Conservation (phyloP, 2,888 invertebrate genomes). For the Stegana nigrithorax region DNA sequence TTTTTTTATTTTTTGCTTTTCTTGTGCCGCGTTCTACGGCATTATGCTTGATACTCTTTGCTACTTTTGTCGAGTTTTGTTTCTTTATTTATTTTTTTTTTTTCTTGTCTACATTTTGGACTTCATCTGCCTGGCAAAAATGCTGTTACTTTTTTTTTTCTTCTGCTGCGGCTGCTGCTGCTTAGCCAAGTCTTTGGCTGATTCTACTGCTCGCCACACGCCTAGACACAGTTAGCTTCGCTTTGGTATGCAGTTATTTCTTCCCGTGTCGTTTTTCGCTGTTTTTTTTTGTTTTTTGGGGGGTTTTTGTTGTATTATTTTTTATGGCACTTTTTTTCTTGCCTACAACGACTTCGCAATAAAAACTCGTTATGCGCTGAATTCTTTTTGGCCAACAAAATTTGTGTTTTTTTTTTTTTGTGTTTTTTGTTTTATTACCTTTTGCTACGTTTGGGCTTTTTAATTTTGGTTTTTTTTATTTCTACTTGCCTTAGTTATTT, state of each 20-base stretch:
- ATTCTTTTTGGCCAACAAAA: slow-evolving; percentile 47
- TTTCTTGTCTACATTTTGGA: background rate
- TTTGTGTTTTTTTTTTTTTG: slow-evolving; percentile 25
- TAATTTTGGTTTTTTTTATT: slow-evolving; percentile 19
- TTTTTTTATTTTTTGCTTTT: slow-evolving; percentile 24
- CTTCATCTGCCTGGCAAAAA: slow-evolving; percentile 45
- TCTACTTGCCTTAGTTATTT: slow-evolving; percentile 9
- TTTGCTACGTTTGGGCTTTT: slow-evolving; percentile 9
- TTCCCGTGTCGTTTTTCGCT: too few species aligned
- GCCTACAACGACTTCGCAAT: too few species aligned
- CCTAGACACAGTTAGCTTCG: background rate
- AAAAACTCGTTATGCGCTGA: slow-evolving; percentile 63
- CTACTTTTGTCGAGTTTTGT: background rate
- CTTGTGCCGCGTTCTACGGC: background rate
- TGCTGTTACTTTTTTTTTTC: slow-evolving; percentile 62
- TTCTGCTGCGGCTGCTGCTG: slow-evolving; percentile 39
- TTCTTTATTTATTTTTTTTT: background rate
- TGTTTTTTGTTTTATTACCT: slow-evolving; percentile 22
- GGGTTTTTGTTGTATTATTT: too few species aligned
- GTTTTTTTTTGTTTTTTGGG: slow-evolving; percentile 26
- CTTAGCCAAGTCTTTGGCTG: background rate
- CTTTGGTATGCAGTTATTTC: slow-evolving; percentile 38
- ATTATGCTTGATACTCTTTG: too few species aligned
- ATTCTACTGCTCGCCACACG: slow-evolving; percentile 11
- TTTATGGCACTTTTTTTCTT: too few species aligned